phyloP scores from a whole-genome alignment of 2,113 vertebrate species.

The Pachyramphus minor region DNA sequence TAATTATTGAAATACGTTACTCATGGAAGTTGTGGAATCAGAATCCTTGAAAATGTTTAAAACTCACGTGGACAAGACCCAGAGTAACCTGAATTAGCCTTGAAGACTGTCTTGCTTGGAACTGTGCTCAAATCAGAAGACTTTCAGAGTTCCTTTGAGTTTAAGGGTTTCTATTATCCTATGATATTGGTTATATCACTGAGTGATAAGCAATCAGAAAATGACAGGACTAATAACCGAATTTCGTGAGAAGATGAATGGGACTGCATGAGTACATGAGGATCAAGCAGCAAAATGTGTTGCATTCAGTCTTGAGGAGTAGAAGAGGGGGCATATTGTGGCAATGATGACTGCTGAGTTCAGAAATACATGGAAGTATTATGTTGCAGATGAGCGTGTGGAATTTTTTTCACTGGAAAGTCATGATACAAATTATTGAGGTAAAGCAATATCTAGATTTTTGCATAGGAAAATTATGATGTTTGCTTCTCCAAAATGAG shows the following conservation, averaged over 20 bases:
- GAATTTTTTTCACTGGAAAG: not conserved
- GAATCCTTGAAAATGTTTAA: not conserved
- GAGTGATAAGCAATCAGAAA: not conserved
- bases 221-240: not conserved
- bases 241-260: not conserved
- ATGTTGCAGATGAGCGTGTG: not conserved
- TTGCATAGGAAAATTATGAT: not conserved
- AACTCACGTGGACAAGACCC: not conserved
- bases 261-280: not conserved
- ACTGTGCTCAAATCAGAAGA: not conserved
- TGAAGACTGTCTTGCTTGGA: not conserved
- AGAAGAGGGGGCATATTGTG: not conserved
- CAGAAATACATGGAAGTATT: not conserved
- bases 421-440: not conserved
- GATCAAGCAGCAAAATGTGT: not conserved
- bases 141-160: not conserved
- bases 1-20: not conserved
- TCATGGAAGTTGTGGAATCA: accelerated
- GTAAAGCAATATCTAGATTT: not conserved
- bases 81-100: not conserved
- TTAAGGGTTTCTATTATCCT: not conserved
- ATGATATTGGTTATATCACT: not conserved
- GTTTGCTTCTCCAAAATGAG: not conserved
- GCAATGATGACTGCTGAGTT: not conserved
- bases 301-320: not conserved